Evolutionary conservation across 1,140 invertebrate species (phyloP), one percentile per base, ranked within the genome.

Genomic region (Drosophila navojoa): DNA sequence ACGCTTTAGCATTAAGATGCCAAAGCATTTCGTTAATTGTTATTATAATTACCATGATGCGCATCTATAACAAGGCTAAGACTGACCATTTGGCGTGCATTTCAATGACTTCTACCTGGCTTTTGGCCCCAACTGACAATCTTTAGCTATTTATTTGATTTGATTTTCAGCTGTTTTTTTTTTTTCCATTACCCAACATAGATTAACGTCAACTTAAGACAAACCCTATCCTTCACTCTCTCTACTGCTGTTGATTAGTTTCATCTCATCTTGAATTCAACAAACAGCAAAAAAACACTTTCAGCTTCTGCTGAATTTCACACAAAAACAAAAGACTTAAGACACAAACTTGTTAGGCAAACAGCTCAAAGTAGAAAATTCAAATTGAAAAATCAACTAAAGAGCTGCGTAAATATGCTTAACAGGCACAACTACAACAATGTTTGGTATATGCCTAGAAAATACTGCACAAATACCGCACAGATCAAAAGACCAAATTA

Each of bases 251-350:
- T 11, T 44, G 15, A 27, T 57, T 42, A 9, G 22, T 25, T 9
- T 3, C 27, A 5, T 32, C 32, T 27, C 13, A 57, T 42, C 38
- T 57, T 44, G 4, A 3, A 16, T 57, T 57, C 40, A 38, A 38
- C 35, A 13, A 38, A 11, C 35, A 45, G 0, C 42, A 15, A 15
- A 45, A 15, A 45, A 45, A 59, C 22, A 44, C 54, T 57, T 57
- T 57, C 54, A 4, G 54, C 54, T 57, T 44, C 25, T 10, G 7
- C 54, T 38, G 35, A 59, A 47, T 16, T 32, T 29, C 15, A 45
- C 55, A 29, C n/a, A 6, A 61, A 68, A 62, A 64, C 68, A 64
- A 71, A 71, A 45, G 60, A 63, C 44, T 44, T 57, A 49, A 42
- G 59, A 32, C 52, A 63, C 59, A 40, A 63, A 63, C 68, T 62